Evolutionary conservation across 2,797 vertebrate genomes (phyloP).

Genomic region (Leptoclinus maculatus): DNA sequence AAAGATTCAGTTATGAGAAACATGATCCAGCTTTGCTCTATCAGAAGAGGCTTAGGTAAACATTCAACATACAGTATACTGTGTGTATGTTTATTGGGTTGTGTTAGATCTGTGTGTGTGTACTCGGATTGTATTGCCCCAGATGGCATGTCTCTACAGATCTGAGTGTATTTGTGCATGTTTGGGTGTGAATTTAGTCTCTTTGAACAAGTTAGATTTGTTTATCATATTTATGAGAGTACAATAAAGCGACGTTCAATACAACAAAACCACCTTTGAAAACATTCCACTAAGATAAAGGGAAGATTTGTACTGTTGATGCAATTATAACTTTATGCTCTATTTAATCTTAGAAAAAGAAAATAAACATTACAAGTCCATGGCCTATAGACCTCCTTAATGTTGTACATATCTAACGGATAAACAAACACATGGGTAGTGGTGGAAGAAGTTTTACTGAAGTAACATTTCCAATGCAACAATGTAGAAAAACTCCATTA

Average conservation of each 20-base stretch:
- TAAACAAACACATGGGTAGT: background rate
- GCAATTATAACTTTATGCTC: slow-evolving; percentile 4
- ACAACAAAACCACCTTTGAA: slow-evolving; percentile 28
- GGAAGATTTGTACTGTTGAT: slow-evolving; percentile 19
- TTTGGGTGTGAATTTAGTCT: slow-evolving; percentile 33
- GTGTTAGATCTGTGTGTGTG: slow-evolving; percentile 6
- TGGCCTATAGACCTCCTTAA: background rate
- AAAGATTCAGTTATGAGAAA: slow-evolving; percentile 69
- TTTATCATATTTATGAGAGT: slow-evolving; percentile 27
- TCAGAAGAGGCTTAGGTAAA: slow-evolving; percentile 69
- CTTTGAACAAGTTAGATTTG: slow-evolving; percentile 35
- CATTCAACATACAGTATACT: slow-evolving; percentile 36
- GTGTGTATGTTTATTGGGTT: slow-evolving; percentile 15
- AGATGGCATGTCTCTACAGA: slow-evolving; percentile 39
- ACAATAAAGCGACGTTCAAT: background rate
- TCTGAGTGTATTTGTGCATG: slow-evolving; percentile 24
- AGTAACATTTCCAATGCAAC: background rate
- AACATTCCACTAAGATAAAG: slow-evolving; percentile 12
- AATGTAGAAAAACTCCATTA: background rate
- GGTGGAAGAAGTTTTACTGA: background rate
- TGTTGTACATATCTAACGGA: background rate
- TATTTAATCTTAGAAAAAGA: slow-evolving; percentile 5
- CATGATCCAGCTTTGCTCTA: slow-evolving; percentile 54
- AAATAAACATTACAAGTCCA: slow-evolving; percentile 15
- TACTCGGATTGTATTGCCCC: slow-evolving; percentile 24